Percentiles rank a stretch among this genome's conserved stretches.
phyloP scores from a whole-genome alignment of 2,113 vertebrate species.

The Arenaria interpres region DNA sequence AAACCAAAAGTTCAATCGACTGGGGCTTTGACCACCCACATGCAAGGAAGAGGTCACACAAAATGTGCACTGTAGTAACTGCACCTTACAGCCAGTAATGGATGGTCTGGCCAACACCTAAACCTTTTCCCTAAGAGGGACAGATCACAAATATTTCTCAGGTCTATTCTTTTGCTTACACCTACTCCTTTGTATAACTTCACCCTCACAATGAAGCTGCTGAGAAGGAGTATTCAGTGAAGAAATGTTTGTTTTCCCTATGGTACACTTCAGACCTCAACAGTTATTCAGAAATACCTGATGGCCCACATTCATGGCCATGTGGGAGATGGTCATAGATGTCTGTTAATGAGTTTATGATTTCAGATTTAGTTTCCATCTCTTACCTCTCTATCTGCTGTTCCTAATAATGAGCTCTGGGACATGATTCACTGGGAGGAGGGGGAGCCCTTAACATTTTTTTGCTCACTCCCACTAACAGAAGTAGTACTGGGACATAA shows the following conservation, averaged over 20 bases:
- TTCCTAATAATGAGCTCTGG: constrained; percentile 68
- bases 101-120: background rate
- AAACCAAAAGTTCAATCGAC: background rate
- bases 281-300: constrained; percentile 56
- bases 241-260: constrained; percentile 33
- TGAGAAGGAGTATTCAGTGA: background rate
- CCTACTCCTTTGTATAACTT: background rate
- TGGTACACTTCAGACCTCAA: constrained; percentile 17
- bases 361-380: constrained; percentile 70
- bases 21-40: background rate
- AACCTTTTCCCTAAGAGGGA: background rate
- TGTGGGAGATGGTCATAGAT: constrained; percentile 42
- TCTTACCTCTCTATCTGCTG: constrained; percentile 67
- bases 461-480: constrained; percentile 44
- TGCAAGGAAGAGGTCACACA: background rate
- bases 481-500: constrained; percentile 57
- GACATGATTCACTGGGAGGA: constrained; percentile 57
- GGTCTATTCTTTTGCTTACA: background rate
- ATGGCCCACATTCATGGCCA: constrained; percentile 63
- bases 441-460: constrained; percentile 25
- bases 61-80: background rate
- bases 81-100: background rate
- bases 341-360: constrained; percentile 66
- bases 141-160: background rate
- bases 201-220: background rate